Percentiles rank a stretch among this genome's conserved stretches.
These are phyloP conservation scores for Pseudorhombus dupliciocellatus DNA, from an alignment of 2,113 vertebrate genomes.

Conservation along the genomic window DNA sequence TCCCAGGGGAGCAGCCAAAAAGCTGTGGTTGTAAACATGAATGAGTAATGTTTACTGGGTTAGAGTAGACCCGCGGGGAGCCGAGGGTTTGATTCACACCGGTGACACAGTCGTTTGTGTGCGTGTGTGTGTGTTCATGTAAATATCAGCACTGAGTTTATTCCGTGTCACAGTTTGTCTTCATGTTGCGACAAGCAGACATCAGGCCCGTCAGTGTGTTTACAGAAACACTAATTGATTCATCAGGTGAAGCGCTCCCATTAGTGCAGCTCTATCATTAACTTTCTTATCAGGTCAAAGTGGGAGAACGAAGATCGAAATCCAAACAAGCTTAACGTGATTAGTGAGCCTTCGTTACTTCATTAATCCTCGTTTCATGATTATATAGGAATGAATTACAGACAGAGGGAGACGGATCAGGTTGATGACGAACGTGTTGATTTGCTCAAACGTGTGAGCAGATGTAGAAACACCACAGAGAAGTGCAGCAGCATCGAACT, in stretches of 20 bases:
- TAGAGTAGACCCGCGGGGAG: constrained; percentile 15
- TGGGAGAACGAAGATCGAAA: constrained; percentile 19
- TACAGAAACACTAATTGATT: constrained; percentile 29
- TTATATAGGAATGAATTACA: background rate
- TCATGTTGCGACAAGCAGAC: too few relatives aligned
- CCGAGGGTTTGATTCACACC: constrained; percentile 33
- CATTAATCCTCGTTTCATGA: background rate
- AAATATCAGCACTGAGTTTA: too few relatives aligned
- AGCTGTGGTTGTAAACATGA: background rate
- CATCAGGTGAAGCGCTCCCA: constrained; percentile 1
- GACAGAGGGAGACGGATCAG: background rate
- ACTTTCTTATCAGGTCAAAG: constrained; percentile 25
- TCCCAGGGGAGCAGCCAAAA: background rate
- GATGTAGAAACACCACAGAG: background rate
- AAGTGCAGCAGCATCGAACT: background rate
- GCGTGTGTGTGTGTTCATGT: background rate
- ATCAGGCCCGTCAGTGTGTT: background rate
- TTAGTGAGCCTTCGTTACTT: background rate
- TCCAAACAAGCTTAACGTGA: background rate
- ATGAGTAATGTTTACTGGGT: constrained; percentile 35
- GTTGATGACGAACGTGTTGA: background rate
- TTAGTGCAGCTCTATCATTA: constrained; percentile 16
- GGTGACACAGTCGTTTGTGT: constrained; percentile 7
- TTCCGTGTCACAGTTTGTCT: too few relatives aligned
- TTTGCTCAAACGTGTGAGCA: background rate